Evolutionary conservation across 2,113 vertebrate species (phyloP).

Genomic region (Carlito syrichta): DNA sequence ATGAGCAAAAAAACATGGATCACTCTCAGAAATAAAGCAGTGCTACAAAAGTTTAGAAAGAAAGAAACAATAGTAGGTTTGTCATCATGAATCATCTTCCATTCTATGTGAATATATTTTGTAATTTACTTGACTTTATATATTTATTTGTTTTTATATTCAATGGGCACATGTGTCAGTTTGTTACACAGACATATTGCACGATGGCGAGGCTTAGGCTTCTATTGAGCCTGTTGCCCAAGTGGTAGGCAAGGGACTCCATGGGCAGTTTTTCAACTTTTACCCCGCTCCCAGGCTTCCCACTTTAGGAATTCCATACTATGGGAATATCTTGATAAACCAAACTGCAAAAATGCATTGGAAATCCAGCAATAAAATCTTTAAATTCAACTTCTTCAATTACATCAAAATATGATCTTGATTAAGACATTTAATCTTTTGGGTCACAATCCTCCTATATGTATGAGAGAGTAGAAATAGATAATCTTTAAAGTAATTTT

Average conservation of each 20-base stretch:
- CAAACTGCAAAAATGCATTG: background rate
- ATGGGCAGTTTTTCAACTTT: too few species aligned
- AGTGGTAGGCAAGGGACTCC: too few species aligned
- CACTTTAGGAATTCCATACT: too few species aligned
- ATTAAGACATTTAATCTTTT: background rate
- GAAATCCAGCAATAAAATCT: background rate
- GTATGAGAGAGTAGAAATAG: background rate
- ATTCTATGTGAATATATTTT: too few species aligned
- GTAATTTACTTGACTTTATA: too few species aligned
- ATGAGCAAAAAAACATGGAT: background rate
- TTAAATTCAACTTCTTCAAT: background rate
- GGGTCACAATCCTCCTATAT: background rate
- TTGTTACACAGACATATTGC: too few species aligned
- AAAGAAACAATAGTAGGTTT: background rate
- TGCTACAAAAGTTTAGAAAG: background rate
- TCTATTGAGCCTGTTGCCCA: too few species aligned
- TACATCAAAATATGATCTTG: background rate
- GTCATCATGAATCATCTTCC: background rate
- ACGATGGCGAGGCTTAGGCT: too few species aligned
- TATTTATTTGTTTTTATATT: too few species aligned
- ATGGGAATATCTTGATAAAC: background rate
- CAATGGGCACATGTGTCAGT: too few species aligned
- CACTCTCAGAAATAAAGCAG: background rate
- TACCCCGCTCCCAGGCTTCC: too few species aligned
- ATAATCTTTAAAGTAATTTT: background rate